These are phyloP conservation scores for Alexandromys fortis DNA, from an alignment of 2,113 vertebrate species.

Conservation along the genomic window DNA sequence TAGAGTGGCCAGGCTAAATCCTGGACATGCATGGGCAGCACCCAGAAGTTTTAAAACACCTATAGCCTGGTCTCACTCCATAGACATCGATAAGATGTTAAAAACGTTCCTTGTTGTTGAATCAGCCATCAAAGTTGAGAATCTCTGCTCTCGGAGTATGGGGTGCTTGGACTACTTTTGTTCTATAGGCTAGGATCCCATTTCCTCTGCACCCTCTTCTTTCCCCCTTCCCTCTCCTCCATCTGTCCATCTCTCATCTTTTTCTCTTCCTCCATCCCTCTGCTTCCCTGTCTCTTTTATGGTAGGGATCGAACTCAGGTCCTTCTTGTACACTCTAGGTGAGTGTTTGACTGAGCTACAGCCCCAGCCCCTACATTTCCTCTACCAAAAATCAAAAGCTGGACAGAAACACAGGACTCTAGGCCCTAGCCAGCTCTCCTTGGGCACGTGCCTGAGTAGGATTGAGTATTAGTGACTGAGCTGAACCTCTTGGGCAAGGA, in stretches of 20 bases:
- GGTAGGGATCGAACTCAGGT: background rate
- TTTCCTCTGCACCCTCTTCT: too few relatives aligned
- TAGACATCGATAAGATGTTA: background rate
- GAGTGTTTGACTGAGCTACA: background rate
- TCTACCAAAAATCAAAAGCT: background rate
- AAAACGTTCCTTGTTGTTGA: background rate
- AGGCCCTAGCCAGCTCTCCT: background rate
- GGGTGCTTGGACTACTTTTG: background rate
- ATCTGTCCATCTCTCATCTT: background rate
- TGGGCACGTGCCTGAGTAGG: fast-evolving
- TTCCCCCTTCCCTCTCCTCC: too few relatives aligned
- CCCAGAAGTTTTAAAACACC: background rate
- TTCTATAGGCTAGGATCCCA: background rate
- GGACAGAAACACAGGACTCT: background rate
- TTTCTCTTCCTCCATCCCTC: background rate
- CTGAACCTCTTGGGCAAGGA: background rate
- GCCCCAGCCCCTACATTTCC: background rate
- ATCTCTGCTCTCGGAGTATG: background rate
- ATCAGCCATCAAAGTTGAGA: background rate
- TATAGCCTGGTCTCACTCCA: background rate
- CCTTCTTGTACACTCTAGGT: background rate
- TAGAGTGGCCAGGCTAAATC: background rate
- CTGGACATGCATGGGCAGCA: background rate
- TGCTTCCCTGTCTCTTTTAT: background rate
- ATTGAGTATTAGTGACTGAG: too few relatives aligned